These are phyloP conservation scores for Helobdella robusta DNA, from an alignment of 2,888 invertebrate species.

Conservation along the genomic window DNA sequence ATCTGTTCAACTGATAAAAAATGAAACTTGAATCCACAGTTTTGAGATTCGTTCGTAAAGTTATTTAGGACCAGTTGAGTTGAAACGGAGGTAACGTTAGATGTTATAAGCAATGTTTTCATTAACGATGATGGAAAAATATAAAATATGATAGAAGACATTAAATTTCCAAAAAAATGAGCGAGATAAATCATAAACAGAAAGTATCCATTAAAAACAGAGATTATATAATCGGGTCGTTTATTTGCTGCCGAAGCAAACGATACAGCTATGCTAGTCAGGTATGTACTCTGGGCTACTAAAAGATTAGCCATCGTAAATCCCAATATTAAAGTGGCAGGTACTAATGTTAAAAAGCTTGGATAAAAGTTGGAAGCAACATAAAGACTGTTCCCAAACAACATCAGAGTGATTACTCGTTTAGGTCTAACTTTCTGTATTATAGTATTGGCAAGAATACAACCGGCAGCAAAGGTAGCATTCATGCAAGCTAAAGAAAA, in stretches of 20 bases:
- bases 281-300: constrained; percentile 44
- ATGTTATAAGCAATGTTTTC: too few species aligned
- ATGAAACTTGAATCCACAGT: constrained; percentile 8
- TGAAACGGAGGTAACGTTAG: not conserved
- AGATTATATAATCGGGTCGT: constrained; percentile 38
- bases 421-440: constrained; percentile 41
- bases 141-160: constrained; percentile 42
- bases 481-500: constrained; percentile 39
- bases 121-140: not conserved
- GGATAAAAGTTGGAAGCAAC: constrained; percentile 42
- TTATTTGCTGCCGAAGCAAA: constrained; percentile 39
- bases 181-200: constrained; percentile 40
- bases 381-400: constrained; percentile 39
- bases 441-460: constrained; percentile 41
- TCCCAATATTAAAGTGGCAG: constrained; percentile 40
- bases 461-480: constrained; percentile 41
- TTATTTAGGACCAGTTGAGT: not conserved
- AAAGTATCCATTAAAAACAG: constrained; percentile 43
- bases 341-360: constrained; percentile 39
- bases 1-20: not conserved
- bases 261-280: constrained; percentile 41
- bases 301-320: constrained; percentile 40
- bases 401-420: constrained; percentile 34
- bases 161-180: constrained; percentile 40
- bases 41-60: not conserved